Base-by-base conservation (phyloP, 2,888 invertebrate species). In the Dryocosmus kuriphilus region DNA sequence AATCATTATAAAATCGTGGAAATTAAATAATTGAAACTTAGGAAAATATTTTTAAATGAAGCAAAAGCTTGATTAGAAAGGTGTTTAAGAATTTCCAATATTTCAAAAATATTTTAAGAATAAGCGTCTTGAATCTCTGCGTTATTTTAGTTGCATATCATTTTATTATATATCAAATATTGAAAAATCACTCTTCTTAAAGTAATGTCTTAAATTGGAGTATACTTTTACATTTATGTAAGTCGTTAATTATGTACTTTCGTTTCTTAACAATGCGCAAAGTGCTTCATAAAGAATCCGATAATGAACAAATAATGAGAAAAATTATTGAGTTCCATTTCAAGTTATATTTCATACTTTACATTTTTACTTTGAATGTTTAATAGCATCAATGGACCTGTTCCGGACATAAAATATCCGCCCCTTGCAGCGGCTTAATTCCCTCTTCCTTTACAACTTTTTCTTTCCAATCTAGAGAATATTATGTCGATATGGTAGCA, bases 391-490 rank as follows among this genome's bases (percentile, higher is more conserved):
- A 67, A 67, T 67, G 67, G 46, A 67, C 46, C 67, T 67, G 46
- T 46, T 46, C 46, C 46, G 46, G 67, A 67, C 46, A 67, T 67
- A 46, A 67, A 67, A 71, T 71, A 51, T 71, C 27, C 71, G 51
- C 71, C 51, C 71, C 71, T 46, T 71, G 30, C 71, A 30, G n/a
- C 30, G 71, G 46, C 46, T 51, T 71, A 71, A 71, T 71, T 51
- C 71, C 27, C 71, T 71, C 71, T 71, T 71, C 71, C 71, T 71
- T 51, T n/a, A 19, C 71, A 71, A 51, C 46, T 71, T 71, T 71
- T 71, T 71, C 51, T 67, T 67, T 71, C 46, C 71, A 71, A 71
- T 71, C 51, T 46, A 32, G 71, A 51, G 51, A 30, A 30, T 51
- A 71, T 71, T 71, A 51, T 30, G 51, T 51, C 51, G 30, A 71